Percentiles rank a stretch among this genome's conserved stretches.
These are phyloP conservation scores for Sminthurinus signatus DNA, from an alignment of 1,140 invertebrate species.

Conservation along the genomic window DNA sequence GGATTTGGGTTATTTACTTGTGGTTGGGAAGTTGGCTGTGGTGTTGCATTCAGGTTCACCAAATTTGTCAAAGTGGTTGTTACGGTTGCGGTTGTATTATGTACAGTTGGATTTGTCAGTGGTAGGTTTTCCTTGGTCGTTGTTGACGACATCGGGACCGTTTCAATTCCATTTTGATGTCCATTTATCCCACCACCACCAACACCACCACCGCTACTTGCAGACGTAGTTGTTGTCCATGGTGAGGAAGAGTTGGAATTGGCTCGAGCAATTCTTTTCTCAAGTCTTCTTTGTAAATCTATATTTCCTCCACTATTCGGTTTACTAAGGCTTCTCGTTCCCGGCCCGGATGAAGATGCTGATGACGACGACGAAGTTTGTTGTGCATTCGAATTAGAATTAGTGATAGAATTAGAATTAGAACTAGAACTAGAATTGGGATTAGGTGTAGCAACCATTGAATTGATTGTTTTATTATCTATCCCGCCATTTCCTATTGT, in stretches of 20 bases:
- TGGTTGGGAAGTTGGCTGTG: too few relatives aligned
- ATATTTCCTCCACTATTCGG: not conserved
- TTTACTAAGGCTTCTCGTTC: not conserved
- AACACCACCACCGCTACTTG: not conserved
- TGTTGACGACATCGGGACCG: too few relatives aligned
- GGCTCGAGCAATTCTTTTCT: conserved; percentile 25
- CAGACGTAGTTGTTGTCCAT: not conserved
- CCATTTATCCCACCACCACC: not conserved
- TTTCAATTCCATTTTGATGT: too few relatives aligned
- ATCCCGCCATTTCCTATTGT: not conserved
- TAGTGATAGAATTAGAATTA: not conserved
- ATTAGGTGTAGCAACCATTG: not conserved
- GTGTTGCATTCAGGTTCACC: too few relatives aligned
- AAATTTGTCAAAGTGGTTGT: not conserved
- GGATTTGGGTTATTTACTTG: too few relatives aligned
- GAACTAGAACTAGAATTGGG: not conserved
- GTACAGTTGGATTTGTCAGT: not conserved
- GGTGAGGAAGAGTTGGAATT: not conserved
- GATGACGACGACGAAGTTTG: not conserved
- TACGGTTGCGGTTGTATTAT: not conserved
- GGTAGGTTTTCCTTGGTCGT: not conserved
- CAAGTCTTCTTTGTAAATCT: conserved; percentile 25
- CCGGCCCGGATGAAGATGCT: not conserved
- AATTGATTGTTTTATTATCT: not conserved
- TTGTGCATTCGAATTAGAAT: too few relatives aligned